Percentiles rank a stretch among this genome's conserved stretches.
These are phyloP conservation scores for Hydrochoerus hydrochaeris DNA, from an alignment of 2,113 vertebrate species.

Conservation along the genomic window DNA sequence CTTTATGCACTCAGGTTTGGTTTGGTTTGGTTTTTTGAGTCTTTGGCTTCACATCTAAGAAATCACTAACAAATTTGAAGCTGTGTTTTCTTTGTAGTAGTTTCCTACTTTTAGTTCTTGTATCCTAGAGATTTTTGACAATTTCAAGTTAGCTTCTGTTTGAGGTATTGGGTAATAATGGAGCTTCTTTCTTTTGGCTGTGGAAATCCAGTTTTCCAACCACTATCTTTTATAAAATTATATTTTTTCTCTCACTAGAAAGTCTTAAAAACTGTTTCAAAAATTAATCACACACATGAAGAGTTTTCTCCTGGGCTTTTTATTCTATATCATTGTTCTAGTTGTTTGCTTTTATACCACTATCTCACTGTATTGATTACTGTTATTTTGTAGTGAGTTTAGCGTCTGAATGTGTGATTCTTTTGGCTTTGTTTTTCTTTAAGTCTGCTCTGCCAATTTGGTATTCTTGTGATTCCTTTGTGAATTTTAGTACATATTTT, in stretches of 20 bases:
- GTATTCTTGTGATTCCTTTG: not conserved
- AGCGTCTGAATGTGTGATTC: not conserved
- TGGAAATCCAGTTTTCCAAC: not conserved
- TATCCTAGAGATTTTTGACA: not conserved
- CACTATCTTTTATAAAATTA: not conserved
- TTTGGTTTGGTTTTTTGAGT: too few species aligned
- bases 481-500: not conserved
- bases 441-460: not conserved
- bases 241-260: not conserved
- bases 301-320: not conserved
- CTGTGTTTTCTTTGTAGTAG: not conserved
- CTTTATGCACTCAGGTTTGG: too few species aligned
- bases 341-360: not conserved
- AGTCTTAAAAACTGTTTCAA: not conserved
- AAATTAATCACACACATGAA: not conserved
- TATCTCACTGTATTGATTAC: not conserved
- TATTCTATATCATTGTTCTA: not conserved
- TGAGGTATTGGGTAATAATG: not conserved
- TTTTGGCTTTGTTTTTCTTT: not conserved
- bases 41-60: not conserved
- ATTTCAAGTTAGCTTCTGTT: not conserved
- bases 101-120: not conserved
- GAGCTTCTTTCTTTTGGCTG: not conserved
- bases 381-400: too few species aligned
- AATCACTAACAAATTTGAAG: not conserved